Percentiles rank a stretch among this genome's conserved stretches.
Evolutionary conservation across 2,888 invertebrate species (phyloP).

Genomic region (Aradus depressus): DNA sequence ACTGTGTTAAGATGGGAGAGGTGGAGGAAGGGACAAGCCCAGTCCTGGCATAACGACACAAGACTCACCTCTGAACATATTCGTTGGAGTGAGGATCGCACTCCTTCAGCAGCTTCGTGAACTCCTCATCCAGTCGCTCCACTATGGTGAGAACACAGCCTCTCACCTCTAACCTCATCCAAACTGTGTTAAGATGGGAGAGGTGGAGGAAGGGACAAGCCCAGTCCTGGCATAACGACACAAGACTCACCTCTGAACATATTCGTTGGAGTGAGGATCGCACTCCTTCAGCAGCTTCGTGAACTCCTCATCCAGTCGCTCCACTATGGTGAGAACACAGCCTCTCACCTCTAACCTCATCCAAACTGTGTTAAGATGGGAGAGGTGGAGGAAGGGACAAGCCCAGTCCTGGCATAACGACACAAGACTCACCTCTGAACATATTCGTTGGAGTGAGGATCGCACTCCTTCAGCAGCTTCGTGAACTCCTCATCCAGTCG

Average conservation of each 20-base stretch:
- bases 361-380: no score
- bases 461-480: conserved; percentile 92
- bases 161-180: no score
- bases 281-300: conserved; percentile 93
- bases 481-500: conserved; percentile 94
- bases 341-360: no score
- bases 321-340: conserved; percentile 84
- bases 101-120: conserved; percentile 91
- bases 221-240: no score
- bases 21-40: no score
- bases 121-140: conserved; percentile 94
- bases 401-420: no score
- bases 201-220: no score
- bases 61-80: conserved; percentile 77
- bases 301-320: conserved; percentile 94
- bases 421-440: conserved; percentile 73
- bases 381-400: no score
- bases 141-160: conserved; percentile 89
- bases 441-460: conserved; percentile 95
- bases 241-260: conserved; percentile 75
- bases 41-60: no score
- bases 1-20: no score
- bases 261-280: conserved; percentile 95
- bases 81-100: conserved; percentile 97
- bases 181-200: no score